Percentiles rank a stretch among this genome's conserved stretches.
These are phyloP conservation scores for Eupithecia abbreviata DNA, from an alignment of 2,888 invertebrate genomes.

Conservation along the genomic window DNA sequence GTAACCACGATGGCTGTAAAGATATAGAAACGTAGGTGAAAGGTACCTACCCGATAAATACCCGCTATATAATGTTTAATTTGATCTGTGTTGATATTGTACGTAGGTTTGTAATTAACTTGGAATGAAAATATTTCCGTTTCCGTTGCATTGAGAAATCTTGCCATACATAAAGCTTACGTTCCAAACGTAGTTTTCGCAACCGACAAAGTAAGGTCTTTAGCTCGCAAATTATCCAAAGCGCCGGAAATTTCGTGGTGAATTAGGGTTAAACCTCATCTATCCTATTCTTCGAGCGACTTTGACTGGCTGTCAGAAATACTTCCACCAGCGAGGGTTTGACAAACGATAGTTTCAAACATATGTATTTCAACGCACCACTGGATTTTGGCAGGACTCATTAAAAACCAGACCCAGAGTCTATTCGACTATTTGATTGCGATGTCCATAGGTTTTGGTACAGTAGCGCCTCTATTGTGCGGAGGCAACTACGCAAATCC, in stretches of 20 bases:
- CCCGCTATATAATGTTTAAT: background rate
- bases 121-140: slow-evolving; percentile 3
- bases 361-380: too few relatives aligned
- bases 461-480: too few relatives aligned
- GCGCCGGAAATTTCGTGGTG: slow-evolving; percentile 30
- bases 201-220: slow-evolving; percentile 21
- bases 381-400: background rate
- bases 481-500: too few relatives aligned
- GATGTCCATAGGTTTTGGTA: too few relatives aligned
- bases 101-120: background rate
- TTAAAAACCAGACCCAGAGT: too few relatives aligned
- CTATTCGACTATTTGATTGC: too few relatives aligned
- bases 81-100: background rate
- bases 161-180: slow-evolving; percentile 5
- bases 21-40: too few relatives aligned
- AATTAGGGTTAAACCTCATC: slow-evolving; percentile 12
- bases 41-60: too few relatives aligned
- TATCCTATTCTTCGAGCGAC: background rate
- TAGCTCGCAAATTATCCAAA: slow-evolving; percentile 22
- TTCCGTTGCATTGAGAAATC: slow-evolving; percentile 9
- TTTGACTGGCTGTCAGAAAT: background rate
- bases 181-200: slow-evolving; percentile 20
- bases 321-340: too few relatives aligned
- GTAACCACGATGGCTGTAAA: too few relatives aligned
- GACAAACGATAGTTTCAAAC: too few relatives aligned